phyloP scores from a whole-genome alignment of 2,888 invertebrate genomes.

The Sinelater perroti region DNA sequence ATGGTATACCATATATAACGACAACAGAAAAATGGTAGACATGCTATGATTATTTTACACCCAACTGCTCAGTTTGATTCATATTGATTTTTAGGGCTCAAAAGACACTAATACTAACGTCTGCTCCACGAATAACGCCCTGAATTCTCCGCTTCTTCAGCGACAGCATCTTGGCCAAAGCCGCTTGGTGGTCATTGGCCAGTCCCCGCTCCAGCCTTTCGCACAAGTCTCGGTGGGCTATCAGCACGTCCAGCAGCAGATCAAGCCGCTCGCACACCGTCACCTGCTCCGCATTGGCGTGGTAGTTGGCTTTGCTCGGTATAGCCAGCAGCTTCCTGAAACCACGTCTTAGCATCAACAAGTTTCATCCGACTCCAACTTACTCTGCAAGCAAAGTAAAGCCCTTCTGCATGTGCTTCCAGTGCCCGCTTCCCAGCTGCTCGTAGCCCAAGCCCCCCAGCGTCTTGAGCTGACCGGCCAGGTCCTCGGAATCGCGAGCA shows the following conservation, averaged over 20 bases:
- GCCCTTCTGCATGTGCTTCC: constrained; percentile 65
- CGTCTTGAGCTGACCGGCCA: constrained; percentile 63
- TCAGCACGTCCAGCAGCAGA: constrained; percentile 64
- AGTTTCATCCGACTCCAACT: too few species aligned
- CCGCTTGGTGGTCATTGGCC: constrained; percentile 69
- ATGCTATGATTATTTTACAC: too few species aligned
- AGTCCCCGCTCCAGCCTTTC: constrained; percentile 70
- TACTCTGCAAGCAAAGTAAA: constrained; percentile 64
- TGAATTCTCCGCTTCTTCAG: constrained; percentile 71
- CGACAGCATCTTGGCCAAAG: constrained; percentile 68
- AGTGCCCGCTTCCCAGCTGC: constrained; percentile 52
- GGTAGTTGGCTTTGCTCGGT: constrained; percentile 63
- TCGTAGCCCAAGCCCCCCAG: constrained; percentile 57
- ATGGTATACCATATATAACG: too few species aligned
- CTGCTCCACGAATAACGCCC: constrained; percentile 69
- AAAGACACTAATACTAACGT: constrained; percentile 59
- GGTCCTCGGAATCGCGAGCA: constrained; percentile 65
- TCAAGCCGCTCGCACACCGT: constrained; percentile 66
- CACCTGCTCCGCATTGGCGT: constrained; percentile 65
- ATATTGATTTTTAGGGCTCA: too few species aligned
- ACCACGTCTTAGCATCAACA: constrained; percentile 33
- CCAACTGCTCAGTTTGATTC: too few species aligned
- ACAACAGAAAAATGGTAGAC: too few species aligned
- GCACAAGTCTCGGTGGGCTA: constrained; percentile 67
- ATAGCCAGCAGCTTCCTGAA: constrained; percentile 63